phyloP scores from a whole-genome alignment of 2,113 vertebrate species.

The Nothobranchius furzeri region DNA sequence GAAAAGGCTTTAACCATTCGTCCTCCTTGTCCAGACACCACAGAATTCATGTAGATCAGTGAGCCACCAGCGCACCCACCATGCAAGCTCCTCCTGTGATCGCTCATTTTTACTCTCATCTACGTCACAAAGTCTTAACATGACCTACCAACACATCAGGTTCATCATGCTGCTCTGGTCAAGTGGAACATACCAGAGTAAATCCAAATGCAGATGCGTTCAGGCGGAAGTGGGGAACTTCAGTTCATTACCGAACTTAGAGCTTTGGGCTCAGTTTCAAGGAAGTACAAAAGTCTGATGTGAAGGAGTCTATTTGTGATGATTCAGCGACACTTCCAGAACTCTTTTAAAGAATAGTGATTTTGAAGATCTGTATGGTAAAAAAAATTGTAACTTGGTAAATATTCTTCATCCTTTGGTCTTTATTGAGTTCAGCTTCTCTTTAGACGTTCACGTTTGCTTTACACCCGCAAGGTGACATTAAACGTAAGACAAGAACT shows the following conservation, averaged over 20 bases:
- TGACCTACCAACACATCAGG: no score
- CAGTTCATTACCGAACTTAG: conserved; percentile 47
- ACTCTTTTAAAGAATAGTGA: conserved; percentile 65
- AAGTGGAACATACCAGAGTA: no score
- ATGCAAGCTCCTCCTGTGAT: not conserved
- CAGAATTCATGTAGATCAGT: conserved; percentile 78
- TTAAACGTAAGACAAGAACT: not conserved
- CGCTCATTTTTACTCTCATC: no score
- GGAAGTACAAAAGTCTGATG: conserved; percentile 22
- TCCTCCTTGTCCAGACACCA: conserved; percentile 82
- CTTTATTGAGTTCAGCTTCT: conserved; percentile 51
- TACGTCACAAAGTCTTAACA: no score
- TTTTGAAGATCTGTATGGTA: conserved; percentile 53
- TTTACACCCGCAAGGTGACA: conserved; percentile 51
- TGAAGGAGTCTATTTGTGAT: no score
- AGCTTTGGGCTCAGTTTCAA: conserved; percentile 44
- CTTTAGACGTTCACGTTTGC: conserved; percentile 49
- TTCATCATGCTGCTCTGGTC: no score
- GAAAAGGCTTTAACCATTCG: conserved; percentile 84
- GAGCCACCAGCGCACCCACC: conserved; percentile 26
- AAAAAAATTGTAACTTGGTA: conserved; percentile 49
- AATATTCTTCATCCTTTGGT: conserved; percentile 27
- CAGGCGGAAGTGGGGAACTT: no score
- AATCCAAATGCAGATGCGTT: no score
- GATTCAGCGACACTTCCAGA: conserved; percentile 46